Conservation (phyloP, 2,797 vertebrate genomes). For the Chelon auratus region DNA sequence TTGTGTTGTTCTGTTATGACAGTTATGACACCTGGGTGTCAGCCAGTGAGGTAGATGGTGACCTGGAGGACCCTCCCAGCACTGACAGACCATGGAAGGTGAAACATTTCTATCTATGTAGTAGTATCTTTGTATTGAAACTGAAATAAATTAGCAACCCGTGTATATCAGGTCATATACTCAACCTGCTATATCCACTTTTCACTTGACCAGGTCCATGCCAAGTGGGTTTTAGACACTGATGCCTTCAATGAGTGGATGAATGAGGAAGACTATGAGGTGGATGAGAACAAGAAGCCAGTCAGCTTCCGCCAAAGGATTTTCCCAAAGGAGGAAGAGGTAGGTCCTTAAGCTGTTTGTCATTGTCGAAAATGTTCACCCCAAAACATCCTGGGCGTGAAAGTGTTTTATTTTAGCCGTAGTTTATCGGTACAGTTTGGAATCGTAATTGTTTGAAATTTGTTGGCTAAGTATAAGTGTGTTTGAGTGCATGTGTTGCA, state of each 20-base stretch:
- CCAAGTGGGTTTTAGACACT: slow-evolving; percentile 95
- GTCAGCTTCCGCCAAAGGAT: slow-evolving; percentile 92
- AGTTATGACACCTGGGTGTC: slow-evolving; percentile 98
- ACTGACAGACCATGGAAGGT: slow-evolving; percentile 96
- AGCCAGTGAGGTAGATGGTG: slow-evolving; percentile 90
- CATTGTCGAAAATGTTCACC: neutral
- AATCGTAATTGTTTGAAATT: neutral
- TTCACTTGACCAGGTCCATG: slow-evolving; percentile 87
- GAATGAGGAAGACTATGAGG: slow-evolving; percentile 98
- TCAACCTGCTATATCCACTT: neutral
- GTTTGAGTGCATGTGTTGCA: slow-evolving; percentile 28
- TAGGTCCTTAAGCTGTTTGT: slow-evolving; percentile 58
- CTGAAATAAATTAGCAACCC: neutral
- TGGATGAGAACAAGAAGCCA: slow-evolving; percentile 94
- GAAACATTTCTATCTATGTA: slow-evolving; percentile 25
- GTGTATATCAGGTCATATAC: neutral
- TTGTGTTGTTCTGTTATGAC: neutral
- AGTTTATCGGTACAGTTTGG: neutral
- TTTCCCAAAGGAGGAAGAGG: slow-evolving; percentile 95
- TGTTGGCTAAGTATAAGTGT: neutral
- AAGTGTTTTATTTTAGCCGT: neutral
- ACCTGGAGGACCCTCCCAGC: slow-evolving; percentile 93
- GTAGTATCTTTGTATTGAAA: neutral
- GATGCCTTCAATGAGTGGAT: slow-evolving; percentile 98
- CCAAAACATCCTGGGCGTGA: neutral